These are phyloP conservation scores for Chrysolina oricalcia DNA, from an alignment of 2,888 invertebrate genomes.

Conservation along the genomic window DNA sequence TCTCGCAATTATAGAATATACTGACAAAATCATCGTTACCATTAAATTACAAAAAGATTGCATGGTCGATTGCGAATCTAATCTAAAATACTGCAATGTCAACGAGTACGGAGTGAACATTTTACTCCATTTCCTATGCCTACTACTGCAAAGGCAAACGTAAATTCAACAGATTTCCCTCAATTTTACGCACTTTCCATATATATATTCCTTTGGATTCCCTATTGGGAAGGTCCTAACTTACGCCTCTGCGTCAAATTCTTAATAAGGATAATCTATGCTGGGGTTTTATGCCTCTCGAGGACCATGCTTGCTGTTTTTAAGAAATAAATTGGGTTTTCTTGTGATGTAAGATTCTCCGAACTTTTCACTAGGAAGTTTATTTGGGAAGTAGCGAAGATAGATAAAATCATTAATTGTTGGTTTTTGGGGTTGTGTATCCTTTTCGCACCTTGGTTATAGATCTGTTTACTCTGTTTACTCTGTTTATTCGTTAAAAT, in stretches of 20 bases:
- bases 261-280: constrained; percentile 55
- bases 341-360: constrained; percentile 40
- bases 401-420: not conserved
- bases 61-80: not conserved
- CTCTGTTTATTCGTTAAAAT: too few species aligned
- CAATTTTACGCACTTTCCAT: constrained; percentile 47
- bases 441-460: not conserved
- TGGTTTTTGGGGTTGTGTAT: not conserved
- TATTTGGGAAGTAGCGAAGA: constrained; percentile 19
- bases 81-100: not conserved
- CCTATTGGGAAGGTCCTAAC: constrained; percentile 46
- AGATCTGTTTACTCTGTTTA: not conserved
- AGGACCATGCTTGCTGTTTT: constrained; percentile 44
- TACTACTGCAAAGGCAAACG: not conserved
- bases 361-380: constrained; percentile 38
- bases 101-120: not conserved
- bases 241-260: constrained; percentile 49
- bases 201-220: constrained; percentile 47
- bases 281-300: constrained; percentile 43
- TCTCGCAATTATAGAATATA: too few species aligned
- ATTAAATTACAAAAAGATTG: not conserved
- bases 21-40: not conserved
- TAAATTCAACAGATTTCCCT: constrained; percentile 19
- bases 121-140: not conserved
- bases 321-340: constrained; percentile 46